Evolutionary conservation across 2,113 vertebrate species (phyloP).

Genomic region (Hepsetus odoe): DNA sequence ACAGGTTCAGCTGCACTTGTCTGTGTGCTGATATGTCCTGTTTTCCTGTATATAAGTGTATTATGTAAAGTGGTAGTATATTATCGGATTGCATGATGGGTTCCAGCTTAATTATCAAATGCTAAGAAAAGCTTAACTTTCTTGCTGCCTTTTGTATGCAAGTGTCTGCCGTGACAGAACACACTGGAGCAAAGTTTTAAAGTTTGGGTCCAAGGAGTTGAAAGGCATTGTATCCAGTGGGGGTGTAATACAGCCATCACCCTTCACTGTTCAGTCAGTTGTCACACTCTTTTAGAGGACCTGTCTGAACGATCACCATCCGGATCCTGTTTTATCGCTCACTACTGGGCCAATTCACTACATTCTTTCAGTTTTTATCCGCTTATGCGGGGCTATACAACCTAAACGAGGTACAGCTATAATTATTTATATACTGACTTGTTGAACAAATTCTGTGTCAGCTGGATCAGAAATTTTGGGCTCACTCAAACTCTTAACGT

Average conservation of each 20-base stretch:
- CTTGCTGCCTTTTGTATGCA: neutral
- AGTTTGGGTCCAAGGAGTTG: slow-evolving; percentile 16
- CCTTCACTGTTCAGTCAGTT: slow-evolving; percentile 11
- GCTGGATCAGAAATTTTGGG: too few species aligned
- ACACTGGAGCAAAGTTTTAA: neutral
- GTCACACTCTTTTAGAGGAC: slow-evolving; percentile 4
- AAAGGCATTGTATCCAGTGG: slow-evolving; percentile 15
- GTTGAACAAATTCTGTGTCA: too few species aligned
- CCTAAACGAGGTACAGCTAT: too few species aligned
- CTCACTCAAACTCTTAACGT: too few species aligned
- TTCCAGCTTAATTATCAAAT: neutral
- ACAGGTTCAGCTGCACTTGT: slow-evolving; percentile 2
- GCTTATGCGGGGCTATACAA: too few species aligned
- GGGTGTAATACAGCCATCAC: slow-evolving; percentile 28
- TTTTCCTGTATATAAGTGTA: too few species aligned
- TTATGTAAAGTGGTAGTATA: too few species aligned
- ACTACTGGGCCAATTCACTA: neutral
- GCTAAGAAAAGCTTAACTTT: neutral
- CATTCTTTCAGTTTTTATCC: neutral
- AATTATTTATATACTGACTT: too few species aligned
- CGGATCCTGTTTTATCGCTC: slow-evolving; percentile 7
- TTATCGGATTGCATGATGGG: neutral
- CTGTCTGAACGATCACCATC: neutral
- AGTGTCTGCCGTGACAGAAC: neutral
- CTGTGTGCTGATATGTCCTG: neutral